Evolutionary conservation across 35 echinoderm and acorn worm species (phyloP), one percentile per base, ranked within the genome.

Genomic region (Lytechinus pictus): DNA sequence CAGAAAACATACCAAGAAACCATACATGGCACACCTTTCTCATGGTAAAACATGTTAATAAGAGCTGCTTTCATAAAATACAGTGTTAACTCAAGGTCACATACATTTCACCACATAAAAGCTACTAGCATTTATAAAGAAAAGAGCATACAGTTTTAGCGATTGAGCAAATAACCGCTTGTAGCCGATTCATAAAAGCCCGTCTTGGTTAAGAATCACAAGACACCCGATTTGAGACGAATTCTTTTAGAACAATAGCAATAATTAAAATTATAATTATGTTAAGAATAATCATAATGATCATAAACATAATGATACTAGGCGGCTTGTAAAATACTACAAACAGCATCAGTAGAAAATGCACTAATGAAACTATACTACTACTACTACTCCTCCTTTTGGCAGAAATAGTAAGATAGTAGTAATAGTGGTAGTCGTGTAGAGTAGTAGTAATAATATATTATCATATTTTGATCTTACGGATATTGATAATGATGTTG

Each of bases 1-100:
- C 4, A 79, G 66, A 79, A 90, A 52, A 44, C 33, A 90, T 28
- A 90, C 88, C 28, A 90, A 90, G 88, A 90, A 90, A 52, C 88
- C 66, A 16, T 79, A 24, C 66, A 24, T 79, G 66, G 66, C 66
- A 79, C 12, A 79, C 66, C 66, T 79, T n/a, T 79, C 16, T 79
- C 16, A 79, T 7, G 66, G 66, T 7, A 24, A 24, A 79, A 79
- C 0, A 16, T 16, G 16, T 79, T 24, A n/a, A 79, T 79, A 4
- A 24, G 66, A 24, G 66, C 66, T 79, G 4, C n/a, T 79, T 24
- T 79, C 66, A 79, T 7, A 44, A 44, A 44, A 44, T 44, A 79
- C 16, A 24, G 21, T 79, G 66, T 79, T 44, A n/a, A 79, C 66
- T 79, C 66, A 79, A 79, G 19, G 19, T 79, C 66, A 79, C 16